phyloP scores from a whole-genome alignment of 2,888 invertebrate species.

The Aphidoletes aphidimyza region DNA sequence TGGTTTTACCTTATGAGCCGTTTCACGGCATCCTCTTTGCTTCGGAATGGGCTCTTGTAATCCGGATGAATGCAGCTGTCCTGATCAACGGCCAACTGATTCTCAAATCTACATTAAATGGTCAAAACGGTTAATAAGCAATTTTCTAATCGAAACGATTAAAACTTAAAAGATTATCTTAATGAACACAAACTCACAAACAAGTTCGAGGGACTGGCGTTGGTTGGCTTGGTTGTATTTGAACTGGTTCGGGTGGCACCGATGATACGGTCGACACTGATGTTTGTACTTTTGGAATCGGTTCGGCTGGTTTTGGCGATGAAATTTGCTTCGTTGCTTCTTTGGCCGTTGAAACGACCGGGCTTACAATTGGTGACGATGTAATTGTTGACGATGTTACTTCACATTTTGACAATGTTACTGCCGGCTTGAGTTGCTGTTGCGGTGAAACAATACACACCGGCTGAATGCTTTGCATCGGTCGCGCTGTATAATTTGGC shows the following conservation, averaged over 20 bases:
- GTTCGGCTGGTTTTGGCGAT: constrained; percentile 55
- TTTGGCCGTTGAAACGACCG: constrained; percentile 59
- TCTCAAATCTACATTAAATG: constrained; percentile 72
- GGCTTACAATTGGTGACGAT: constrained; percentile 58
- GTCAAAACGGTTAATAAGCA: constrained; percentile 55
- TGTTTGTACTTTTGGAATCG: constrained; percentile 56
- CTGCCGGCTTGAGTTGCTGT: constrained; percentile 56
- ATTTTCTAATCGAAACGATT: neutral
- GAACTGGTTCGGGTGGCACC: constrained; percentile 59
- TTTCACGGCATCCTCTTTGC: constrained; percentile 79
- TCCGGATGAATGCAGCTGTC: constrained; percentile 79
- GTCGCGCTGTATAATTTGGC: constrained; percentile 45
- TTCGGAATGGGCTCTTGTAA: constrained; percentile 76
- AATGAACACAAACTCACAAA: constrained; percentile 67
- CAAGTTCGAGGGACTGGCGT: constrained; percentile 65
- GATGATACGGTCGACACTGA: constrained; percentile 59
- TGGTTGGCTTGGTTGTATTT: constrained; percentile 57
- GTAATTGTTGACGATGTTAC: constrained; percentile 56
- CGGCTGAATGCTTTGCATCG: constrained; percentile 13
- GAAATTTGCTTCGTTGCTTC: constrained; percentile 54
- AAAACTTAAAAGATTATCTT: constrained; percentile 55
- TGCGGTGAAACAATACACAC: constrained; percentile 45
- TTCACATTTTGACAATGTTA: neutral
- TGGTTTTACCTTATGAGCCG: constrained; percentile 71
- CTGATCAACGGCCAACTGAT: constrained; percentile 80